These are phyloP conservation scores for Rhynchonycteris naso DNA, from an alignment of 2,797 vertebrate genomes.

Conservation along the genomic window DNA sequence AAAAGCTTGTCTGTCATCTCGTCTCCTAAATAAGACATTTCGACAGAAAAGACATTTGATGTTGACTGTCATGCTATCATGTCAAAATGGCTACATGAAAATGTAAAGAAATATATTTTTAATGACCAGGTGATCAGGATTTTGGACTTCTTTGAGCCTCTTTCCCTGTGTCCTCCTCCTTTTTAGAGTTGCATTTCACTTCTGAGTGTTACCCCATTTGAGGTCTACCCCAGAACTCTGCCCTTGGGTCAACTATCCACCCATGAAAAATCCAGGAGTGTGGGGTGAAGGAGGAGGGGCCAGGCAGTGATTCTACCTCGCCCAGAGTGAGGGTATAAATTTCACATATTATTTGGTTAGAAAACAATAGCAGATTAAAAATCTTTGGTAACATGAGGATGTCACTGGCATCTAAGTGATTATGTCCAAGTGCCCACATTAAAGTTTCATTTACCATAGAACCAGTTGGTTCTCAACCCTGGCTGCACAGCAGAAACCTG, in stretches of 20 bases:
- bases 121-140: not conserved
- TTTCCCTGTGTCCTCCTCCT: not conserved
- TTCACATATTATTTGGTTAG: not conserved
- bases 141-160: not conserved
- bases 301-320: not conserved
- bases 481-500: not conserved
- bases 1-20: not conserved
- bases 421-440: not conserved
- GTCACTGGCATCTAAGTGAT: not conserved
- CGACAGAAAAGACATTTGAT: not conserved
- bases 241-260: not conserved
- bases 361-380: not conserved
- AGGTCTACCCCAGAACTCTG: not conserved
- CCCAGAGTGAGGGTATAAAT: not conserved
- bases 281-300: not conserved
- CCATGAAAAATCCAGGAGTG: not conserved
- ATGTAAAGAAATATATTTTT: not conserved
- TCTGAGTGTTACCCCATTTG: not conserved
- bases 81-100: not conserved
- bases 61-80: not conserved
- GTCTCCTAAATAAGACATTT: constrained; percentile 10
- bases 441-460: constrained; percentile 7
- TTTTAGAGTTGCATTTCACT: not conserved
- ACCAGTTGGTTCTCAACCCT: not conserved
- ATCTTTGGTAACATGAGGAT: not conserved